phyloP scores from a whole-genome alignment of 2,113 vertebrate species.

The Corythaixoides concolor region DNA sequence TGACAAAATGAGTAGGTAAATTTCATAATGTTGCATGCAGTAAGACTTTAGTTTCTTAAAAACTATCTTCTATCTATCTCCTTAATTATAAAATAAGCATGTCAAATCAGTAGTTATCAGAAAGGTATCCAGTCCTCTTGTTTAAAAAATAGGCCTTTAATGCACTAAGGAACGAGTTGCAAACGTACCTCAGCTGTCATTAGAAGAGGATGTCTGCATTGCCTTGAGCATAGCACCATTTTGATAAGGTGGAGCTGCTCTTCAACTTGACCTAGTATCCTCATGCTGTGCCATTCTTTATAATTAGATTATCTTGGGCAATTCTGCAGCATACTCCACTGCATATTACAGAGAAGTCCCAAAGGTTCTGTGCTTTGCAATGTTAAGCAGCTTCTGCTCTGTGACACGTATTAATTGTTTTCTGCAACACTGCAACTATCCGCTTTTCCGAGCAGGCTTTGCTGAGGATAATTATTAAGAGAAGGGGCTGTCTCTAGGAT shows the following conservation, averaged over 20 bases:
- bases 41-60: not conserved
- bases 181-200: not conserved
- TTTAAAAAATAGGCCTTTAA: not conserved
- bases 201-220: not conserved
- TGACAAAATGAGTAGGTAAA: not conserved
- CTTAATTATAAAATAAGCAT: not conserved
- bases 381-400: not conserved
- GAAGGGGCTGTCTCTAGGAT: not conserved
- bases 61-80: not conserved
- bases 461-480: not conserved
- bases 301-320: not conserved
- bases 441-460: not conserved
- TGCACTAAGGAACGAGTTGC: not conserved
- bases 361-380: not conserved
- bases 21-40: fast-evolving
- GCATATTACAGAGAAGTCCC: not conserved
- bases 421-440: not conserved
- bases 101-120: not conserved
- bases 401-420: not conserved
- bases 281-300: not conserved
- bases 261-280: not conserved
- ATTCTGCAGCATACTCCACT: not conserved
- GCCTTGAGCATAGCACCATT: not conserved
- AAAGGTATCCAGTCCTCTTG: not conserved
- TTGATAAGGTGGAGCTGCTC: not conserved